Evolutionary conservation across 37 sponge, comb jelly and placozoan genomes (phyloP), one percentile per base, ranked within the genome.

Genomic region (Bolinopsis microptera): DNA sequence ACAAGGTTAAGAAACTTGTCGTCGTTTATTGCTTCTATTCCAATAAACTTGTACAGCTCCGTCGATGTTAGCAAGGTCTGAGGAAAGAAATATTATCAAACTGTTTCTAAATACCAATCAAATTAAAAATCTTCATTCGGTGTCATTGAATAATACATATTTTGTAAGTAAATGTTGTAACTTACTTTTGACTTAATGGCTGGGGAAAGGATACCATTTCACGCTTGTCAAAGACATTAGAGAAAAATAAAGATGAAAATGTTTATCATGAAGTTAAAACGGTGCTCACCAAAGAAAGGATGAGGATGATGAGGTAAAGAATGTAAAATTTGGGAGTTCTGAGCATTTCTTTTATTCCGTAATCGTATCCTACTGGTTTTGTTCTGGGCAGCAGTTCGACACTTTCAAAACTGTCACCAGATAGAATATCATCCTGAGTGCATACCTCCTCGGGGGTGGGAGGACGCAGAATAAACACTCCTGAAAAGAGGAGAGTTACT

Each of bases 11-110:
- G 48, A 27, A 86, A 86, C 61, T 86, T 86, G 61, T 86, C 90
- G 22, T 86, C 90, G 36, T 86, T 86, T 35, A 86, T 86, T 3
- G 90, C 90, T 34, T 86, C 90, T 22, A 86, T 86, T 24, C 90
- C 90, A n/a, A 86, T 86, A 86, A 86, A 86, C 61, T 86, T 86
- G 61, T 86, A 86, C 26, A 86, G 61, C 61, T 86, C 90, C 0
- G 90, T 86, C 28, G 32, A 34, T 24, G 90, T 86, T 38, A 86
- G 22, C n/a, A 86, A 38, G 28, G 61, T 41, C 90, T 86, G 90
- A 40, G 2, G 61, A 86, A 5, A 48, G 13, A 5, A 48, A 48
- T n/a, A n/a, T n/a, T n/a, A n/a, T n/a, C n/a, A n/a, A n/a, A n/a
- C n/a, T n/a, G n/a, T n/a, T n/a, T n/a, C n/a, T n/a, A n/a, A n/a